These are phyloP conservation scores for Limnephilus marmoratus DNA, from an alignment of 2,888 invertebrate genomes.

Conservation along the genomic window DNA sequence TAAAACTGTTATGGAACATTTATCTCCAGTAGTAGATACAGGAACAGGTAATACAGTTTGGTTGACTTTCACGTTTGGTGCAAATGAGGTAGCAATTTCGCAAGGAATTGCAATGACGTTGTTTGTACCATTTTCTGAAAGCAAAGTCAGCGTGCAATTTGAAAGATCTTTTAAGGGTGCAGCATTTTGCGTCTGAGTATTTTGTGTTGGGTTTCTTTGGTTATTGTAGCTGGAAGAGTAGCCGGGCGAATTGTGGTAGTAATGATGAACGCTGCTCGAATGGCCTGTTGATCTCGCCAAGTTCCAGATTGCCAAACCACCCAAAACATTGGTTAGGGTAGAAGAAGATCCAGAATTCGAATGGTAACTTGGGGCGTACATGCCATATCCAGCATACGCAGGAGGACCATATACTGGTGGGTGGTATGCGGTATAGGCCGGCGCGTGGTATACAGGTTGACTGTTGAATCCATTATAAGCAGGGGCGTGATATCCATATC, in stretches of 20 bases:
- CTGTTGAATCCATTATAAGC: constrained; percentile 68
- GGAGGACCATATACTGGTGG: constrained; percentile 67
- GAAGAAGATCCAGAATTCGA: constrained; percentile 51
- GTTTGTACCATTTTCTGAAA: constrained; percentile 70
- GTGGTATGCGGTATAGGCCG: constrained; percentile 67
- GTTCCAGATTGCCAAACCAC: constrained; percentile 59
- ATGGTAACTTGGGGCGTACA: constrained; percentile 66
- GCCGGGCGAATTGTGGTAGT: constrained; percentile 48
- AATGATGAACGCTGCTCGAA: constrained; percentile 18
- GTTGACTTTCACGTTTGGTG: constrained; percentile 71
- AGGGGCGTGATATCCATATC: constrained; percentile 58
- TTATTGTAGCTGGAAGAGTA: constrained; percentile 40
- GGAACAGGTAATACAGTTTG: constrained; percentile 64
- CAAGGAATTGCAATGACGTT: constrained; percentile 76
- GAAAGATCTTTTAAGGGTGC: constrained; percentile 72
- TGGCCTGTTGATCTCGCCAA: constrained; percentile 53
- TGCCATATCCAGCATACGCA: constrained; percentile 45
- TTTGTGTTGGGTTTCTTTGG: constrained; percentile 70
- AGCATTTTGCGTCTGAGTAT: constrained; percentile 74
- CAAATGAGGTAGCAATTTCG: constrained; percentile 76
- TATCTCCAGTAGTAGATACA: constrained; percentile 70
- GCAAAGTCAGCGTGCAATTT: constrained; percentile 75
- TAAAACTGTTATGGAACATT: constrained; percentile 74
- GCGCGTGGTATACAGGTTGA: constrained; percentile 39
- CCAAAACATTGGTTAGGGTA: constrained; percentile 49